These are phyloP conservation scores for Myripristis murdjan DNA, from an alignment of 2,797 vertebrate genomes.

Conservation along the genomic window DNA sequence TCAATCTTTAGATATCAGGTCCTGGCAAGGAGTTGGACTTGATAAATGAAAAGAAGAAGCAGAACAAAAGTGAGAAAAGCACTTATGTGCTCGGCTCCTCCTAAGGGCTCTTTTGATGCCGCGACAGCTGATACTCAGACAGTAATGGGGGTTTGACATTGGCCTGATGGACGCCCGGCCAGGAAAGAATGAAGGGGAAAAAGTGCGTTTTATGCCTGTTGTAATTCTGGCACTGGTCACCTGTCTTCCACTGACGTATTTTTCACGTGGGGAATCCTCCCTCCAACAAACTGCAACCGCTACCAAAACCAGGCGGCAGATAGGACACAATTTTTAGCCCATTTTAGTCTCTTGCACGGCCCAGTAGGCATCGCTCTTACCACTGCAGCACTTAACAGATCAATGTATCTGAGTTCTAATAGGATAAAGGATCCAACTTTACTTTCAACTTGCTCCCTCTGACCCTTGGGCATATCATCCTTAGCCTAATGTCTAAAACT, in stretches of 20 bases:
- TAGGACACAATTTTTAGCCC: constrained; percentile 36
- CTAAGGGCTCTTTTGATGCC: constrained; percentile 61
- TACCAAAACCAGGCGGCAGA: constrained; percentile 46
- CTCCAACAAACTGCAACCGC: constrained; percentile 1
- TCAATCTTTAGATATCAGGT: constrained; percentile 71
- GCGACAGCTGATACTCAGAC: constrained; percentile 66
- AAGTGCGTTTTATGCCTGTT: constrained; percentile 25
- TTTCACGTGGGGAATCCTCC: constrained; percentile 1
- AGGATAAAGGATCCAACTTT: constrained; percentile 44
- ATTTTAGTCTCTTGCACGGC: constrained; percentile 12
- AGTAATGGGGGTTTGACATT: constrained; percentile 68
- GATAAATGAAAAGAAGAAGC: constrained; percentile 67
- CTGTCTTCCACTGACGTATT: not conserved
- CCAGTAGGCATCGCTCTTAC: constrained; percentile 20
- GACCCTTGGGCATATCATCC: constrained; percentile 44
- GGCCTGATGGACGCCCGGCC: constrained; percentile 63
- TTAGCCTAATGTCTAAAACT: constrained; percentile 60
- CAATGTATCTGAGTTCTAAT: constrained; percentile 18
- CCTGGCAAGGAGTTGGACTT: constrained; percentile 56
- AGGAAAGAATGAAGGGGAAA: constrained; percentile 49
- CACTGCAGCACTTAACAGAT: constrained; percentile 39
- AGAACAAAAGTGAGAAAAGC: constrained; percentile 72
- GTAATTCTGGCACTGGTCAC: constrained; percentile 32
- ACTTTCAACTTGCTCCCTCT: constrained; percentile 48
- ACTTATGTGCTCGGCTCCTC: constrained; percentile 55